These are phyloP conservation scores for Eumeta japonica DNA, from an alignment of 1,140 invertebrate species.

Conservation along the genomic window DNA sequence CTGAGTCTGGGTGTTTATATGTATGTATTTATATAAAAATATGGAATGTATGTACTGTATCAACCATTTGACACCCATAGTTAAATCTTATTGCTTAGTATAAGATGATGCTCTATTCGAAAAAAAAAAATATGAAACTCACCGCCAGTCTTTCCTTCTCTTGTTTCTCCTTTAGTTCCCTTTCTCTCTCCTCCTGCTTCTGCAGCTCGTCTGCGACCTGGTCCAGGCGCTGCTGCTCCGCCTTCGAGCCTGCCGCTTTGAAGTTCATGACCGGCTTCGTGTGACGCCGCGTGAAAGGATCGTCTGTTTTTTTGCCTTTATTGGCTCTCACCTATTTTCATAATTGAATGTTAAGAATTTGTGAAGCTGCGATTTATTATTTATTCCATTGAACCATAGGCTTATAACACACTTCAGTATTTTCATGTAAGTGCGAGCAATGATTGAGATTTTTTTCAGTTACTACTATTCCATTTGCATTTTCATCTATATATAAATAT, in stretches of 20 bases:
- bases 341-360: slow-evolving; percentile 18
- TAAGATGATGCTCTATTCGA: neutral
- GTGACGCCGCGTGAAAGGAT: slow-evolving; percentile 91
- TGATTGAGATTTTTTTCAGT: too few species aligned
- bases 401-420: too few species aligned
- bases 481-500: too few species aligned
- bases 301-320: slow-evolving; percentile 81
- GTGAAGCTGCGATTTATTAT: too few species aligned
- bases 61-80: too few species aligned
- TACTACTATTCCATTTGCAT: too few species aligned
- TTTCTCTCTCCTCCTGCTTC: slow-evolving; percentile 23
- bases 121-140: neutral
- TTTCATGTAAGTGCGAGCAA: slow-evolving; percentile 5
- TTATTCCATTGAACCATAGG: too few species aligned
- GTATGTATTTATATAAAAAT: too few species aligned
- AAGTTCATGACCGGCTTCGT: slow-evolving; percentile 88
- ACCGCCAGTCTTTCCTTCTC: slow-evolving; percentile 40
- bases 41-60: too few species aligned
- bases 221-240: slow-evolving; percentile 26
- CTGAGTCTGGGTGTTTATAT: too few species aligned
- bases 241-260: slow-evolving; percentile 50
- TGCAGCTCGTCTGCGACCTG: slow-evolving; percentile 36
- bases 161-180: slow-evolving; percentile 38
- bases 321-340: slow-evolving; percentile 68
- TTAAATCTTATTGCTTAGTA: neutral